These are phyloP conservation scores for Drosophila kokeensis DNA, from an alignment of 2,888 invertebrate genomes.

Conservation along the genomic window DNA sequence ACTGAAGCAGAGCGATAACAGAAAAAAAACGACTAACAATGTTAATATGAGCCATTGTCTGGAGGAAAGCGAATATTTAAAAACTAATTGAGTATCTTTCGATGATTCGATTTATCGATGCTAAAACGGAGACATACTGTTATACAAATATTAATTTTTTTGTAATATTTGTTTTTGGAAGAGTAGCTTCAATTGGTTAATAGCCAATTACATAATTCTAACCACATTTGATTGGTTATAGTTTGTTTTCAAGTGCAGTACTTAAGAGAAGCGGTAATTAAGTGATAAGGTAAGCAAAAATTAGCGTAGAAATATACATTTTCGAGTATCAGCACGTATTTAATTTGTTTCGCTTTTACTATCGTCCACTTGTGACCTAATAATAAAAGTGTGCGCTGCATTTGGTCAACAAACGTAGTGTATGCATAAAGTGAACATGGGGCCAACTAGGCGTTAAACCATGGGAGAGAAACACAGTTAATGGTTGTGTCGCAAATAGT, in stretches of 20 bases:
- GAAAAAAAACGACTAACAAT: slow-evolving; percentile 11
- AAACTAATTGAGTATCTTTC: background rate
- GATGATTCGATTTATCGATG: background rate
- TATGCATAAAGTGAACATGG: slow-evolving; percentile 3
- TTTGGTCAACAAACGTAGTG: background rate
- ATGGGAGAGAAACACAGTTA: slow-evolving; percentile 6
- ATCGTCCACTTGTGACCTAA: slow-evolving; percentile 1
- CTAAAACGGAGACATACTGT: background rate
- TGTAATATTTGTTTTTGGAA: background rate
- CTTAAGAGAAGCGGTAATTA: background rate
- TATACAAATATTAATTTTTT: background rate
- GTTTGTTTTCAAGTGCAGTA: background rate
- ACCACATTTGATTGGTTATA: background rate
- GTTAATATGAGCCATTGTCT: slow-evolving; percentile 11
- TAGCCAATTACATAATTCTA: background rate
- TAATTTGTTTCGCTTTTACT: background rate
- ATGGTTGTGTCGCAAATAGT: slow-evolving; percentile 54
- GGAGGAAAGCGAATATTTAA: background rate
- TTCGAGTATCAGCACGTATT: background rate
- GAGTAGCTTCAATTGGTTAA: background rate
- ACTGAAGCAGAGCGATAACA: slow-evolving; percentile 16
- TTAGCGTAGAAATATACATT: background rate
- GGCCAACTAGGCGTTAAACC: background rate
- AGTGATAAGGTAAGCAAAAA: background rate
- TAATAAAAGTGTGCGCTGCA: slow-evolving; percentile 19